Conservation (phyloP, 2,113 vertebrate genomes). For the Catagonus wagneri region DNA sequence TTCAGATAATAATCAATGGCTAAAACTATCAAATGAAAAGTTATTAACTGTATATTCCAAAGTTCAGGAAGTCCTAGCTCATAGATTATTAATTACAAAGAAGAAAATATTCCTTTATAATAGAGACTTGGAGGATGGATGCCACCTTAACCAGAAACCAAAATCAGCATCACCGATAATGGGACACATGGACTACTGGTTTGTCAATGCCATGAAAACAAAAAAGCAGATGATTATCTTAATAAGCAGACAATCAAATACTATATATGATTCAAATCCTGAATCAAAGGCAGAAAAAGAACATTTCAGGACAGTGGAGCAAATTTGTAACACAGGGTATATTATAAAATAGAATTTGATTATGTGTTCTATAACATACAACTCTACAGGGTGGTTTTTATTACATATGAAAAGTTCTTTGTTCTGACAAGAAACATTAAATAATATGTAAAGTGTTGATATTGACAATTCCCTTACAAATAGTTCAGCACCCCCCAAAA, state of each 20-base stretch:
- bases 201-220: not conserved
- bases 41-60: not conserved
- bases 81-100: not conserved
- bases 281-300: not conserved
- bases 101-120: not conserved
- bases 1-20: not conserved
- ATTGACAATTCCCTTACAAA: not conserved
- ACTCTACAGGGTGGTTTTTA: not conserved
- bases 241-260: not conserved
- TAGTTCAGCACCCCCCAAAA: not conserved
- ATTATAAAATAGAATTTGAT: not conserved
- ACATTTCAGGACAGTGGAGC: not conserved
- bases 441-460: not conserved
- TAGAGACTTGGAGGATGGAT: not conserved
- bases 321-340: not conserved
- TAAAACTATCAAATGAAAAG: not conserved
- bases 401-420: not conserved
- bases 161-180: not conserved
- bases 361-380: not conserved
- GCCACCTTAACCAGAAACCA: not conserved
- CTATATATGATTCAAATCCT: not conserved
- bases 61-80: not conserved
- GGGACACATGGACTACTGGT: not conserved
- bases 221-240: not conserved
- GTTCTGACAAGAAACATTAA: not conserved